Evolutionary conservation across 2,888 invertebrate genomes (phyloP), one percentile per base, ranked within the genome.

Genomic region (Seira sanloemensis): DNA sequence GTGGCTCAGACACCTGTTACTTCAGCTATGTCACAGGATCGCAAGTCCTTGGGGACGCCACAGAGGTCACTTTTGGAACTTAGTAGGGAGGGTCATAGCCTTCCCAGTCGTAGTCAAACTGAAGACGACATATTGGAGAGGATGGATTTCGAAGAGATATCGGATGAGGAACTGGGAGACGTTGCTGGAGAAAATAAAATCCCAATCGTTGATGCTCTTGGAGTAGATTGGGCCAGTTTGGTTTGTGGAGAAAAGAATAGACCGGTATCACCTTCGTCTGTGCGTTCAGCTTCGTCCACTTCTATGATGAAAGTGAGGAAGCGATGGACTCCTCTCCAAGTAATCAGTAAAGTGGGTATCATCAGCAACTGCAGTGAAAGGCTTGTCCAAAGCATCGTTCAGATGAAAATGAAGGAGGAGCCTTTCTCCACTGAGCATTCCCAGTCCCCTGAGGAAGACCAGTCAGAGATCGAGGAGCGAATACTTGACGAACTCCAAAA

Each of bases 211-310:
- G 97, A 97, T 91, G 97, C 97, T n/a, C 92, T 98, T 26, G 97
- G 97, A n/a, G 97, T 98, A 0, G 97, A 98, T 91, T 97, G 97
- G 97, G 95, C 96, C 12, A 96, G 96, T 90, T 92, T 98, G 67
- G 95, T 96, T 0, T 83, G 87, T 58, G 82, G 87, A 18, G 95
- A 95, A 1, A 85, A 84, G 71, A 86, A 80, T 24, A 96, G 96
- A 91, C 95, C 95, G 2, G 93, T 94, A 46, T 93, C 93, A 0
- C 92, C 92, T 91, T 88, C 89, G 92, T 37, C 37, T 37, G 88
- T 93, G 93, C 85, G 91, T 91, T n/a, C 84, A 23, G 92, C 83
- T 12, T 54, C 86, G 2, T 77, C 81, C n/a, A 84, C 74, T 0
- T 88, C 86, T n/a, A 37, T 26, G 67, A 74, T 81, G 78, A 88